Evolutionary conservation across 1,140 invertebrate species (phyloP).

Genomic region (Amyelois transitella): DNA sequence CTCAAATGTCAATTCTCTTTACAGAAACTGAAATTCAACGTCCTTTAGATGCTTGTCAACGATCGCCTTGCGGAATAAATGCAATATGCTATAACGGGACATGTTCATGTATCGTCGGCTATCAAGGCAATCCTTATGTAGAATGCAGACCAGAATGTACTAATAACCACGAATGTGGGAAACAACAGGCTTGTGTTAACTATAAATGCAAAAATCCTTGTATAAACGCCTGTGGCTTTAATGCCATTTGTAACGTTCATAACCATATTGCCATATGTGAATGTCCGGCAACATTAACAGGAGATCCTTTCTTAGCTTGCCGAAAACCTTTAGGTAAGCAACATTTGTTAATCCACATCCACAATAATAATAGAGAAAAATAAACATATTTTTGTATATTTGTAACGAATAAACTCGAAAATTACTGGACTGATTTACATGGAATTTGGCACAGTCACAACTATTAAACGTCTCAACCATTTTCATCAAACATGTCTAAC

Average conservation of each 20-base stretch:
- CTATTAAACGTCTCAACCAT: no score
- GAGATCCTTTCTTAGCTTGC: constrained; percentile 80
- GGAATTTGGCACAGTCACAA: no score
- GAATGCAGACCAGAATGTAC: constrained; percentile 82
- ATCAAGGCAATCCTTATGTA: constrained; percentile 77
- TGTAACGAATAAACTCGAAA: no score
- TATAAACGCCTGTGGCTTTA: constrained; percentile 80
- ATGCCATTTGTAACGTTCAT: constrained; percentile 77
- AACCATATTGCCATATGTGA: constrained; percentile 81
- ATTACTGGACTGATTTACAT: no score
- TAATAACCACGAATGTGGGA: constrained; percentile 83
- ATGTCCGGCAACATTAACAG: constrained; percentile 76
- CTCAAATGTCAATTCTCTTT: constrained; percentile 7
- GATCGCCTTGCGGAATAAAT: constrained; percentile 84
- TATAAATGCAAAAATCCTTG: constrained; percentile 89
- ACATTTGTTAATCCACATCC: no score
- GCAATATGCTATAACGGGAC: constrained; percentile 82
- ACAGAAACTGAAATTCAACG: constrained; percentile 28
- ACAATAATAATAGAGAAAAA: no score
- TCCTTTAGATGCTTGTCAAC: constrained; percentile 76
- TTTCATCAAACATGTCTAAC: no score
- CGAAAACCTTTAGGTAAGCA: constrained; percentile 66
- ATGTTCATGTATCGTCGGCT: constrained; percentile 76
- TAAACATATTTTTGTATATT: no score
- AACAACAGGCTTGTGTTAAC: constrained; percentile 87